phyloP scores from a whole-genome alignment of 2,113 vertebrate species.

The Shinisaurus crocodilurus region DNA sequence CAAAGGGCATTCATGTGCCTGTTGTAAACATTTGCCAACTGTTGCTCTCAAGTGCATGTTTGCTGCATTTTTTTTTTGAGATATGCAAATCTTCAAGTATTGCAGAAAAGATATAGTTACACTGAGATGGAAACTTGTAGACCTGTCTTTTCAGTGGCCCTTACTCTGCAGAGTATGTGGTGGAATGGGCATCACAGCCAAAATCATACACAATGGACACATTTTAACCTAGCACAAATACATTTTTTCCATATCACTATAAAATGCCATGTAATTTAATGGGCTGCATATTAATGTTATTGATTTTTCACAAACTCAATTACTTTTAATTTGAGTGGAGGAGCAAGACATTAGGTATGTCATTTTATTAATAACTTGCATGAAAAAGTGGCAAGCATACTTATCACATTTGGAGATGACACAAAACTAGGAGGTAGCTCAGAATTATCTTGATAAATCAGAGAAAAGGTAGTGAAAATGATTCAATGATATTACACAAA shows the following conservation, averaged over 20 bases:
- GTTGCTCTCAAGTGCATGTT: neutral
- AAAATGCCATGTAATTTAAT: slow-evolving; percentile 25
- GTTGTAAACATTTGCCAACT: neutral
- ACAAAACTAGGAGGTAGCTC: slow-evolving; percentile 10
- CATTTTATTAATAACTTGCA: slow-evolving; percentile 29
- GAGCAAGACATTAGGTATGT: slow-evolving; percentile 15
- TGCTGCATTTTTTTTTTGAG: neutral
- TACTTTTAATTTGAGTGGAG: slow-evolving; percentile 27
- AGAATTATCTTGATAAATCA: slow-evolving; percentile 26
- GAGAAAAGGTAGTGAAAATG: slow-evolving; percentile 16
- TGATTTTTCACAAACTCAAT: slow-evolving; percentile 53
- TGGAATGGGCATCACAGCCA: neutral
- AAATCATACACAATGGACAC: slow-evolving; percentile 9
- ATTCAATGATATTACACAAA: slow-evolving; percentile 24
- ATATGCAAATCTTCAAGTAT: neutral
- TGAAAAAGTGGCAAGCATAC: slow-evolving; percentile 33
- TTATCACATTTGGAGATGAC: slow-evolving; percentile 35
- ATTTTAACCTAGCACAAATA: slow-evolving; percentile 29
- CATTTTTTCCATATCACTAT: slow-evolving; percentile 29
- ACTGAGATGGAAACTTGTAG: neutral
- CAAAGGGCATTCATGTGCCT: neutral
- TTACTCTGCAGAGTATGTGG: neutral
- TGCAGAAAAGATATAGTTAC: neutral
- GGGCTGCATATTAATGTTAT: slow-evolving; percentile 41
- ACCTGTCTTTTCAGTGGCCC: neutral